Evolutionary conservation across 2,113 vertebrate species (phyloP).

Genomic region (Laticauda laticaudata): DNA sequence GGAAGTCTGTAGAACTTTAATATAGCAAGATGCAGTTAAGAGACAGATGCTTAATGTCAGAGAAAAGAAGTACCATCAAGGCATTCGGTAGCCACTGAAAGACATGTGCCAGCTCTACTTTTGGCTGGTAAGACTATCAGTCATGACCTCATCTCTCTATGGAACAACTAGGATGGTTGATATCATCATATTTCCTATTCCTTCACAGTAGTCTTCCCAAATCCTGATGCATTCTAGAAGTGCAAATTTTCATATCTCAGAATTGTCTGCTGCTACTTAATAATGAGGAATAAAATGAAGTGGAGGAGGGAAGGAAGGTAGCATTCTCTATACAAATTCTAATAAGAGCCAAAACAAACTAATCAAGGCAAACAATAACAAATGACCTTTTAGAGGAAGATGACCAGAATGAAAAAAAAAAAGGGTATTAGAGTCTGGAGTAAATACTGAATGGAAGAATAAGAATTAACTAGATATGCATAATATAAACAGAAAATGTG

Average conservation of each 20-base stretch:
- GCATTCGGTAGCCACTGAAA: neutral
- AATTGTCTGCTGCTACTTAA: neutral
- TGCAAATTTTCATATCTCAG: neutral
- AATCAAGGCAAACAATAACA: neutral
- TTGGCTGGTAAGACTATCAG: neutral
- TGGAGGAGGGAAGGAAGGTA: neutral
- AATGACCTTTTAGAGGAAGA: neutral
- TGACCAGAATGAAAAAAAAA: neutral
- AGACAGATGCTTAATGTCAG: neutral
- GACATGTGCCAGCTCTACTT: neutral
- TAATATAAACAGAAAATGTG: neutral
- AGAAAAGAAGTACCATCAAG: neutral
- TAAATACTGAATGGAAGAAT: neutral
- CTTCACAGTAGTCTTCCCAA: neutral
- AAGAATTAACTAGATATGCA: neutral
- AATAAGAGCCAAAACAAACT: neutral
- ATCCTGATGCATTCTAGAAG: neutral
- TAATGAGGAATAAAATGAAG: neutral
- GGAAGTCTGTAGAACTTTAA: slow-evolving; percentile 30
- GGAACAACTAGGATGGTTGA: neutral
- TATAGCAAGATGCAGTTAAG: neutral
- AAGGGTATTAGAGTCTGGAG: neutral
- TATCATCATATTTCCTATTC: neutral
- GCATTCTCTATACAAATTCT: neutral
- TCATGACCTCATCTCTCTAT: neutral